Percentiles rank a stretch among this genome's conserved stretches.
Conservation (phyloP, 2,888 invertebrate species). For the Drosophila subsilvestris region DNA sequence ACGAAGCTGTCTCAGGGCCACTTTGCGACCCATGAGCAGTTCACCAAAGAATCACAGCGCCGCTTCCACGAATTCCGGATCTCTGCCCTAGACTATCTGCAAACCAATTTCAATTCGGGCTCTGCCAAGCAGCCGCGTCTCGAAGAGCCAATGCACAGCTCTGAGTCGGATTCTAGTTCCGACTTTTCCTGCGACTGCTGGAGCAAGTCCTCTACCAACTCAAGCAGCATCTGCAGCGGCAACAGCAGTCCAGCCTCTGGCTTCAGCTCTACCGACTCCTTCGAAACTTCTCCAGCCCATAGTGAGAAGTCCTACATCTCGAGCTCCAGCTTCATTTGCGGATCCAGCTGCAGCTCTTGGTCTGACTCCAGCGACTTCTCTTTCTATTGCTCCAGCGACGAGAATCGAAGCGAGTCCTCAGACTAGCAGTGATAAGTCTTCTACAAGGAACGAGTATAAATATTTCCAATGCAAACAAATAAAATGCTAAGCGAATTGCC, state of each 20-base stretch:
- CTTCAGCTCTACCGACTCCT: background rate
- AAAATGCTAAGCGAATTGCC: background rate
- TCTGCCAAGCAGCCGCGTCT: background rate
- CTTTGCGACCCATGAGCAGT: background rate
- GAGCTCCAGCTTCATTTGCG: too few relatives aligned
- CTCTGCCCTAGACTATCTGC: background rate
- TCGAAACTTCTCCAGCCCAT: accelerated
- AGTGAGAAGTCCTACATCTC: background rate
- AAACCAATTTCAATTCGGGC: background rate
- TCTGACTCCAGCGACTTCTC: background rate
- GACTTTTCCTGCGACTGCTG: background rate
- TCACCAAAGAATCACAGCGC: background rate
- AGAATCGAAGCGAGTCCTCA: too few relatives aligned
- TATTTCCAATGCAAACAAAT: too few relatives aligned
- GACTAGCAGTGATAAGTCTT: too few relatives aligned
- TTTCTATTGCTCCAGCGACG: too few relatives aligned
- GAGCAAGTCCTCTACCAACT: too few relatives aligned
- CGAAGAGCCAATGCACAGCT: background rate
- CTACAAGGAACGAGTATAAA: background rate
- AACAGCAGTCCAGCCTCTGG: background rate
- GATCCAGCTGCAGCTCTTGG: background rate
- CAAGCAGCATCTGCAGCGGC: background rate
- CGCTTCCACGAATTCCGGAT: background rate
- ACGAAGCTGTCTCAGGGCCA: background rate
- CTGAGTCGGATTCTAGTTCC: background rate